phyloP scores from a whole-genome alignment of 1,140 invertebrate species.

The Hycleus cichorii region DNA sequence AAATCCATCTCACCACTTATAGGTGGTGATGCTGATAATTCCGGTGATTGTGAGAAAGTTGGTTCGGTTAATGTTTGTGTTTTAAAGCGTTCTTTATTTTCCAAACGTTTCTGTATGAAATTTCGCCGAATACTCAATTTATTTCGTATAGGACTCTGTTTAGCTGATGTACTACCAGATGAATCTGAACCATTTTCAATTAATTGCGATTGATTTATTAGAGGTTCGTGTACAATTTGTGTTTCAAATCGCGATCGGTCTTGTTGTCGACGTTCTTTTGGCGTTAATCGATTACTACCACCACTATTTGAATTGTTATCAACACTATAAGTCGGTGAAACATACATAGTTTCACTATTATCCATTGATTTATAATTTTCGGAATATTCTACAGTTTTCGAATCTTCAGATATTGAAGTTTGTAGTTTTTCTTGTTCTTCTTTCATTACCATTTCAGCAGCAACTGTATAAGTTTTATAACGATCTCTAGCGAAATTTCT shows the following conservation, averaged over 20 bases:
- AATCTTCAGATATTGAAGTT: constrained; percentile 41
- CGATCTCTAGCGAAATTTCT: constrained; percentile 63
- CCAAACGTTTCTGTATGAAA: constrained; percentile 48
- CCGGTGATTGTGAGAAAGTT: constrained; percentile 33
- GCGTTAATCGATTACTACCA: constrained; percentile 43
- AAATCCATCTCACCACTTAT: not conserved
- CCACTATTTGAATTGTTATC: not conserved
- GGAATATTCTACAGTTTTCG: constrained; percentile 30
- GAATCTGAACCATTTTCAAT: constrained; percentile 3
- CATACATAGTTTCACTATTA: not conserved
- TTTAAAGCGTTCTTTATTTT: constrained; percentile 56
- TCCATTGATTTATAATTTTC: constrained; percentile 3
- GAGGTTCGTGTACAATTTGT: constrained; percentile 48
- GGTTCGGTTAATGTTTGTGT: constrained; percentile 54
- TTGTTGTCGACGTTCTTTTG: constrained; percentile 60
- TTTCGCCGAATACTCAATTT: constrained; percentile 40
- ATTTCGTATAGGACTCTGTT: constrained; percentile 21
- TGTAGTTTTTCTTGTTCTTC: constrained; percentile 37
- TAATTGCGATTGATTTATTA: constrained; percentile 20
- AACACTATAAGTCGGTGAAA: too few species aligned
- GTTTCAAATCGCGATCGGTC: constrained; percentile 63
- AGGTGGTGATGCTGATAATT: constrained; percentile 19
- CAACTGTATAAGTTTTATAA: constrained; percentile 72
- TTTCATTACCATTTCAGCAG: constrained; percentile 45
- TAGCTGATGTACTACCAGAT: not conserved